Evolutionary conservation across 2,113 vertebrate species (phyloP), one percentile per base, ranked within the genome.

Genomic region (Podilymbus podiceps): DNA sequence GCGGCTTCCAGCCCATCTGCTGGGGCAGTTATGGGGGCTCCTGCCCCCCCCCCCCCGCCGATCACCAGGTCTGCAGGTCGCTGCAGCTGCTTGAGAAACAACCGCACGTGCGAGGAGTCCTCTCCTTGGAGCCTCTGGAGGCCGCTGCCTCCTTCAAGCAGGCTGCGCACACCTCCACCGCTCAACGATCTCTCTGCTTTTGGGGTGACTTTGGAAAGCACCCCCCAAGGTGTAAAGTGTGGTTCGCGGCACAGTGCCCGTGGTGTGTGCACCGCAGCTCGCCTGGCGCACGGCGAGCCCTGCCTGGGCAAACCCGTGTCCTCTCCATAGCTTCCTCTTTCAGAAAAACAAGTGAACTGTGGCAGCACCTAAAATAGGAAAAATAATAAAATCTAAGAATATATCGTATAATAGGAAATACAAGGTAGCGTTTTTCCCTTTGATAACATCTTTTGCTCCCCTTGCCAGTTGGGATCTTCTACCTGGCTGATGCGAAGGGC

Each of bases 81-180:
- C 2, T 1, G 24, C 35, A 10, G 25, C 33, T 6, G 44, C 38
- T 11, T 1, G 5, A 1, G 66, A 6, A 22, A 11, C 40, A 5
- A 1, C 25, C 3, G 28, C 1, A 4, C 30, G 53, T 0, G 27
- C 71, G 56, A 9, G 1, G 8, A 15, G 42, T 5, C 42, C 27
- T 63, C 58, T 20, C 52, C 30, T 8, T 12, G 14, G 25, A 28
- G 46, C 67, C 25, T 0, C 12, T 8, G 44, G 14, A n/a, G 55
- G 33, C 11, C 0, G 0, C 4, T 0, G 9, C 5, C 6, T 30
- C 69, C 84, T 4, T 15, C 64, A 14, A 33, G 49, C 27, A 17
- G 81, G 35, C 47, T 19, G 44, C 0, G 0, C 11, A 1, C 24
- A 11, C 35, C 52, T 46, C 60, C 30, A 15, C 4, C 0, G 0